These are phyloP conservation scores for Apamea monoglypha DNA, from an alignment of 2,888 invertebrate genomes.

Conservation along the genomic window DNA sequence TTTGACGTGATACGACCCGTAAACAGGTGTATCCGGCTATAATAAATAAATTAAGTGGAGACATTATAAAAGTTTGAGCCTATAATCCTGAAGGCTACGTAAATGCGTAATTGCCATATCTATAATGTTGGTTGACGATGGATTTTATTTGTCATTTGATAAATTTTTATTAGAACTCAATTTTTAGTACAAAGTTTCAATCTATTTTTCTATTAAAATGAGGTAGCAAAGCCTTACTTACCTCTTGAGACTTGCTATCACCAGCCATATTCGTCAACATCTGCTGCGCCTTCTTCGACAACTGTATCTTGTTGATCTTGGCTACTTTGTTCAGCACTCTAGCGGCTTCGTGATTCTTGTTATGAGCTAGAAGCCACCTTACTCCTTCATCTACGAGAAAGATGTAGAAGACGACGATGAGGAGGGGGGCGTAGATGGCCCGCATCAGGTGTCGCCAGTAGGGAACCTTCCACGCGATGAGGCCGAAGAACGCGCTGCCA, in stretches of 20 bases:
- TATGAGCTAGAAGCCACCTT: slow-evolving; percentile 94
- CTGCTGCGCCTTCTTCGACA: slow-evolving; percentile 88
- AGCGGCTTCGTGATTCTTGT: slow-evolving; percentile 92
- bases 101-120: background rate
- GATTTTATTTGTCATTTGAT: background rate
- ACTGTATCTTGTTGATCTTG: slow-evolving; percentile 91
- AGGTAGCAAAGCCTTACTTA: slow-evolving; percentile 62
- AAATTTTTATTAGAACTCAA: background rate
- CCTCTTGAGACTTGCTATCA: slow-evolving; percentile 78
- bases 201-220: background rate
- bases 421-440: slow-evolving; percentile 93
- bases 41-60: background rate
- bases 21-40: background rate
- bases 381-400: slow-evolving; percentile 94
- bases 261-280: slow-evolving; percentile 83
- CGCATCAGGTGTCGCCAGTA: slow-evolving; percentile 93
- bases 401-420: slow-evolving; percentile 92
- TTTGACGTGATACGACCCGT: background rate
- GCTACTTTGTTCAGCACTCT: slow-evolving; percentile 92
- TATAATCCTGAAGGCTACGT: background rate
- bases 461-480: slow-evolving; percentile 92
- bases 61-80: background rate
- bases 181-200: background rate
- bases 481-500: slow-evolving; percentile 93
- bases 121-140: no score